phyloP scores from a whole-genome alignment of 2,113 vertebrate species.

The Lophius piscatorius region DNA sequence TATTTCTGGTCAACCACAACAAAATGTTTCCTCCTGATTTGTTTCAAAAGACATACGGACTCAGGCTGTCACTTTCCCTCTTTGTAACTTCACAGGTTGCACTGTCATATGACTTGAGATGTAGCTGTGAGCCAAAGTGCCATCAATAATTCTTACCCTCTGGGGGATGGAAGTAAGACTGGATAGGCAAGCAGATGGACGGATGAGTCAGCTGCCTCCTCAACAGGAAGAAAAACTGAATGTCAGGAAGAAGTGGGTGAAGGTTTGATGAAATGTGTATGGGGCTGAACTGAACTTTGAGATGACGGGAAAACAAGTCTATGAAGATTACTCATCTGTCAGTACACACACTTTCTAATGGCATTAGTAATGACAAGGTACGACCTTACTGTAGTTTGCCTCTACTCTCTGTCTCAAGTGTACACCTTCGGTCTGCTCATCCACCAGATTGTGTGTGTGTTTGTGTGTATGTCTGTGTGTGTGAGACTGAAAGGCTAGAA shows the following conservation, averaged over 20 bases:
- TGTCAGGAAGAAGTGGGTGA: slow-evolving; percentile 33
- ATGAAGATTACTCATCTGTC: slow-evolving; percentile 7
- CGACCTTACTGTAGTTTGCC: too few species aligned
- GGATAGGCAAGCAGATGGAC: slow-evolving; percentile 44
- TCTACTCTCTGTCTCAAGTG: too few species aligned
- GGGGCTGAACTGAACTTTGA: slow-evolving; percentile 18
- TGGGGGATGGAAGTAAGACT: slow-evolving; percentile 21
- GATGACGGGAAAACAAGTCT: slow-evolving; percentile 34
- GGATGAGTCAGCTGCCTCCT: slow-evolving; percentile 54
- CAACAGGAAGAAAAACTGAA: slow-evolving; percentile 25
- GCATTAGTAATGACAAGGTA: too few species aligned
- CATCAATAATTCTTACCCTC: slow-evolving; percentile 57
- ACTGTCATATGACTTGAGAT: slow-evolving; percentile 42
- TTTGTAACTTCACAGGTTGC: slow-evolving; percentile 21
- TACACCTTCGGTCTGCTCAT: too few species aligned
- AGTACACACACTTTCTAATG: too few species aligned
- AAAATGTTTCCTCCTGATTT: too few species aligned
- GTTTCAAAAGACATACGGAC: too few species aligned
- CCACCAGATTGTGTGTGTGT: too few species aligned
- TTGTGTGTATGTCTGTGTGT: too few species aligned
- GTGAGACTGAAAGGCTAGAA: too few species aligned
- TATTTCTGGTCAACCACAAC: too few species aligned
- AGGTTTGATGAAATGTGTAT: slow-evolving; percentile 29
- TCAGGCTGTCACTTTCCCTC: slow-evolving; percentile 11
- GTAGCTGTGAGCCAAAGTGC: slow-evolving; percentile 28